Evolutionary conservation across 2,888 invertebrate genomes (phyloP).

Genomic region (Toxonevra muliebris): DNA sequence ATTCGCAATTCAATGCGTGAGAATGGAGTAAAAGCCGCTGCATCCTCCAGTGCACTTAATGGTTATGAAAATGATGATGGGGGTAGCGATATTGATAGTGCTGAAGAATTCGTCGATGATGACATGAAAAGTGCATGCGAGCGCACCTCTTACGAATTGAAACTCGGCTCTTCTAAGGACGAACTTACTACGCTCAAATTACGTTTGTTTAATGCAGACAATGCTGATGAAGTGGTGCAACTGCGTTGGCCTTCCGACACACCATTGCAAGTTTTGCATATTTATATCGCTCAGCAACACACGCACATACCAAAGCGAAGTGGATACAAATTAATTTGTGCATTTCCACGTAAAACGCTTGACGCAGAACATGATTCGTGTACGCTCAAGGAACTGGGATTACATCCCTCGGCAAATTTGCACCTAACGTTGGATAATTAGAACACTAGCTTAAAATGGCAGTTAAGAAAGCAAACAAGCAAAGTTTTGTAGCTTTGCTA

Average conservation of each 20-base stretch:
- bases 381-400: conserved; percentile 58
- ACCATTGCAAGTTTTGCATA: conserved; percentile 54
- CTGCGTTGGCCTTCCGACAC: conserved; percentile 64
- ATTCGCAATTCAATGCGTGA: conserved; percentile 65
- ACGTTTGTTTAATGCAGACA: conserved; percentile 54
- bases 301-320: conserved; percentile 58
- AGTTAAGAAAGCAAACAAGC: no score
- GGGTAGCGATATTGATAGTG: conserved; percentile 49
- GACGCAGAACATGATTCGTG: conserved; percentile 54
- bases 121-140: conserved; percentile 46
- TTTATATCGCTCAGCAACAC: conserved; percentile 58
- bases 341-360: conserved; percentile 61
- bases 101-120: conserved; percentile 54
- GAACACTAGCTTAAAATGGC: no score
- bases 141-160: conserved; percentile 49
- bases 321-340: conserved; percentile 61
- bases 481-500: no score
- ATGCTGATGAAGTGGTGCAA: conserved; percentile 56
- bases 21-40: conserved; percentile 44
- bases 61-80: conserved; percentile 27
- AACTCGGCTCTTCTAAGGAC: conserved; percentile 47
- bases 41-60: conserved; percentile 30
- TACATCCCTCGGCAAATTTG: conserved; percentile 63
- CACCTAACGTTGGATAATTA: conserved; percentile 61
- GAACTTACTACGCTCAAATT: conserved; percentile 58